A percentile compares a stretch with the other conserved stretches of the same genome.
These are phyloP conservation scores for Pelodiscus sinensis DNA, from an alignment of 2,113 vertebrate species.

Conservation along the genomic window DNA sequence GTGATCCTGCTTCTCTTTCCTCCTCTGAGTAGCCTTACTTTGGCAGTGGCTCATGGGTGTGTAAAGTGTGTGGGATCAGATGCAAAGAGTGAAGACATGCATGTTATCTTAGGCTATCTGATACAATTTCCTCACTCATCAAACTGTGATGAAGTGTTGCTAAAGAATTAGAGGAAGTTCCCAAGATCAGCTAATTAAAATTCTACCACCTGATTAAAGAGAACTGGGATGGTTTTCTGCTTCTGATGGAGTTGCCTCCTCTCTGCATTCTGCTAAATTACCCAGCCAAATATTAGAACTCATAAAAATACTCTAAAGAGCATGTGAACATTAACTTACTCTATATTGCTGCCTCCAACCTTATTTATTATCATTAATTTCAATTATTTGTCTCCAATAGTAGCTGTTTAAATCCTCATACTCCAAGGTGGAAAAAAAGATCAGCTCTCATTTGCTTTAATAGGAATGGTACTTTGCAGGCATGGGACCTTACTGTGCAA, in stretches of 20 bases:
- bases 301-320: neutral
- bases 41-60: neutral
- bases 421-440: rapidly evolving
- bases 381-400: neutral
- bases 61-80: neutral
- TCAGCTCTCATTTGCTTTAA: neutral
- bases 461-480: neutral
- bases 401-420: neutral
- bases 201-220: neutral
- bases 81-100: rapidly evolving
- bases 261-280: neutral
- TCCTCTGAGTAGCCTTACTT: neutral
- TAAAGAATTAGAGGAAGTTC: neutral
- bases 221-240: neutral
- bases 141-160: neutral
- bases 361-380: rapidly evolving
- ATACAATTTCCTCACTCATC: neutral
- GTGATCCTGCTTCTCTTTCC: neutral
- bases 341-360: rapidly evolving
- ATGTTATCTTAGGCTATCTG: rapidly evolving
- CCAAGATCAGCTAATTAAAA: rapidly evolving
- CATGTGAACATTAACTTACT: neutral
- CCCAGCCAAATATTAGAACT: neutral
- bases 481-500: neutral
- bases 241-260: neutral